Base-by-base conservation (phyloP, 1,140 invertebrate species). In the Parapsyche elsis region DNA sequence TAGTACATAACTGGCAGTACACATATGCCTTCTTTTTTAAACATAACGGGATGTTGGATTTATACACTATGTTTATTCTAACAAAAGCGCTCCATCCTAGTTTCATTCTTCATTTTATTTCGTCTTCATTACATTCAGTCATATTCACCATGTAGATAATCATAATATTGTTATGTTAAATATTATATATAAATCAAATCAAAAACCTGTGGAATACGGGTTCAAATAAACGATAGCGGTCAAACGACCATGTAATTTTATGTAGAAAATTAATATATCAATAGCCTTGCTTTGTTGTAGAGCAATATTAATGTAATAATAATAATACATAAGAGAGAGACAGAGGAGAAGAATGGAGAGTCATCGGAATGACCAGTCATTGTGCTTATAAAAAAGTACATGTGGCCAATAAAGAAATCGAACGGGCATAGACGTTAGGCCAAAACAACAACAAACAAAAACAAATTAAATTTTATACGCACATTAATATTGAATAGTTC, bases 321-420 rank as follows among this genome's bases (percentile, higher is more conserved):
- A 67, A 67, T 26, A 67, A 67, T 67, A 67, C 2, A 21, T 0
- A 16, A 61, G 9, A 61, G 16, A 19, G 1, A n/a, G 21, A 19
- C 21, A 9, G 19, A 61, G n/a, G 7, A 67, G 21, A 67, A 67
- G 21, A 26, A 67, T 67, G 19, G 64, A 67, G 64, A 67, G 7
- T 23, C 10, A 57, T 7, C 14, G 57, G 12, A 44, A 64, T 30
- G 30, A n/a, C 57, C 24, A 77, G 75, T 77, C 75, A 77, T 77
- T 57, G 26, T 77, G 38, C 57, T 44, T 26, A 46, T 77, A 75
- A 75, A 26, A 71, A 71, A 53, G 49, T 53, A 23, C 30, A 71
- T 71, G 38, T 71, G 30, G 26, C 26, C 70, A 71, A 71, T 71
- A 71, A 71, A 71, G 70, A 45, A 30, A 71, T 71, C 70, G 24